These are phyloP conservation scores for Numenius arquata DNA, from an alignment of 2,113 vertebrate species.

Conservation along the genomic window DNA sequence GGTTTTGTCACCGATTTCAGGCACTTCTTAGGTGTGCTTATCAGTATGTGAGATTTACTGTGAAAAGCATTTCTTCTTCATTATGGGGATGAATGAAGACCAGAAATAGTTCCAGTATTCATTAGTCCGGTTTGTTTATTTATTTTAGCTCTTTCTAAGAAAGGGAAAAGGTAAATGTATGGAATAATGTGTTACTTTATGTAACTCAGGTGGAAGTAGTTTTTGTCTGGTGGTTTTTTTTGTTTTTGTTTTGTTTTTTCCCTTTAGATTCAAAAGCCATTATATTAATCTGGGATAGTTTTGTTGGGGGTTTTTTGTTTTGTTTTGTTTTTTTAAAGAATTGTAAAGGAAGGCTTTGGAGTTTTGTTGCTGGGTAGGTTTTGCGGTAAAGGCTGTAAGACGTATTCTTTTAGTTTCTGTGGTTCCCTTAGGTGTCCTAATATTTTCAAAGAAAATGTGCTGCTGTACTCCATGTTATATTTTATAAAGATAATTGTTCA, in stretches of 20 bases:
- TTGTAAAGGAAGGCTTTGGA: neutral
- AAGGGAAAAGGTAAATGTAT: neutral
- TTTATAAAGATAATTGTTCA: neutral
- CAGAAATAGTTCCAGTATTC: neutral
- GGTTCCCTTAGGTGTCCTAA: neutral
- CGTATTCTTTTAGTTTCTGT: neutral
- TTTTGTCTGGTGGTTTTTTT: neutral
- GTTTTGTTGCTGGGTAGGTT: neutral
- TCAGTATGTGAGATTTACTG: neutral
- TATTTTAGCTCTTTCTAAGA: neutral
- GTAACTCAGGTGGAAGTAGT: neutral
- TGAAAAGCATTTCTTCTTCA: neutral
- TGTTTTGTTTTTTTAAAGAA: neutral
- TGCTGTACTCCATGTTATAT: neutral
- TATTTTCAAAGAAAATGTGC: neutral
- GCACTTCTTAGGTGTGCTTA: neutral
- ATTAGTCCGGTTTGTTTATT: neutral
- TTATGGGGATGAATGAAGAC: neutral
- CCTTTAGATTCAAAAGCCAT: neutral
- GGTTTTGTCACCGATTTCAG: neutral
- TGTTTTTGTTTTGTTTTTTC: too few relatives aligned
- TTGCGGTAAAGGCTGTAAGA: neutral
- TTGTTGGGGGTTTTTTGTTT: neutral
- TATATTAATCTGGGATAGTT: neutral
- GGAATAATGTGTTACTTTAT: neutral